These are phyloP conservation scores for Platycnemis pennipes DNA, from an alignment of 2,888 invertebrate genomes.

Conservation along the genomic window DNA sequence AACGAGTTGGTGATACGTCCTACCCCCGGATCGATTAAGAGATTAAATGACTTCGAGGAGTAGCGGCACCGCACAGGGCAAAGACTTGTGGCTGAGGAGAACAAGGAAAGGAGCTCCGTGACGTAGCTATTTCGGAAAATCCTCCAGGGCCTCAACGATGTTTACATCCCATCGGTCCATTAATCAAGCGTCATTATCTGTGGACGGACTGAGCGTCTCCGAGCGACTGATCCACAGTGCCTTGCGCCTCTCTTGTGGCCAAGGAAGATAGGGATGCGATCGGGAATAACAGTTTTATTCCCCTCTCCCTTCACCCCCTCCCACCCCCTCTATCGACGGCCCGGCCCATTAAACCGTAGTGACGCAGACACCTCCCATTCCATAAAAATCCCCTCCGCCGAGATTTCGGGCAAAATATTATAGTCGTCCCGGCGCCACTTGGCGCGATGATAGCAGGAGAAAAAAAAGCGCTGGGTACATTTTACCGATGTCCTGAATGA, in stretches of 20 bases:
- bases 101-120: slow-evolving; percentile 8
- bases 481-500: not conserved
- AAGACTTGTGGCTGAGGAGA: not conserved
- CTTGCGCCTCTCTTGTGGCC: not conserved
- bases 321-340: not conserved
- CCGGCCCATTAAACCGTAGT: not conserved
- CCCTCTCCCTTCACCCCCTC: not conserved
- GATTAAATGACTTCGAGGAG: slow-evolving; percentile 3
- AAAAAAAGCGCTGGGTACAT: not conserved
- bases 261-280: not conserved
- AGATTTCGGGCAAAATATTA: not conserved
- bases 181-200: slow-evolving; percentile 26
- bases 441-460: not conserved
- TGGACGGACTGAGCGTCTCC: not conserved
- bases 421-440: not conserved
- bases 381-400: not conserved
- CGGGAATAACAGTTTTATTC: not conserved
- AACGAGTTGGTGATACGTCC: slow-evolving; percentile 47
- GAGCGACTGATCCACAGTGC: not conserved
- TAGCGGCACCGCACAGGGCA: not conserved
- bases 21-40: slow-evolving; percentile 58
- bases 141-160: not conserved
- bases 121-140: slow-evolving; percentile 46
- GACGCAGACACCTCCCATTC: not conserved
- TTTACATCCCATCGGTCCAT: slow-evolving; percentile 37